Evolutionary conservation across 1,140 invertebrate species (phyloP).

Genomic region (Drosophila truncata): DNA sequence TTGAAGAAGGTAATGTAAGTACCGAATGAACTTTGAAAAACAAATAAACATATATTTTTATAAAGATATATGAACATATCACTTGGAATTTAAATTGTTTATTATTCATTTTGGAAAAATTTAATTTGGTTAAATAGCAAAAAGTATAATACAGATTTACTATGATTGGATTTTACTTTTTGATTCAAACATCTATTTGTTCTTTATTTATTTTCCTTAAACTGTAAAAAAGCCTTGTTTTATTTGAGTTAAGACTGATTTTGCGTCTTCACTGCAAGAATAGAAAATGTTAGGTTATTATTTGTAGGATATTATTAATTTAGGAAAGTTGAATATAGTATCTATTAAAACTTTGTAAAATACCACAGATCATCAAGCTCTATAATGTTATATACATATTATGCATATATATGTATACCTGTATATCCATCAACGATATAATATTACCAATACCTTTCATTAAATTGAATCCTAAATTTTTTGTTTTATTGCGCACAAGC

Average conservation of each 20-base stretch:
- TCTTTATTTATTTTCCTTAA: too few relatives aligned
- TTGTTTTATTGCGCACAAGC: conserved; percentile 39
- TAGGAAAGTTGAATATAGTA: background rate
- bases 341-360: background rate
- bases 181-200: background rate
- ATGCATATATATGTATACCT: conserved; percentile 16
- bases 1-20: background rate
- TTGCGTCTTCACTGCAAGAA: background rate
- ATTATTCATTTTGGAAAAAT: background rate
- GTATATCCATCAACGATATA: background rate
- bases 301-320: background rate
- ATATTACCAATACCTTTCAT: background rate
- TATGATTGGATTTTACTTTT: background rate
- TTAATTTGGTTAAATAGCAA: background rate
- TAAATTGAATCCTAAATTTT: background rate
- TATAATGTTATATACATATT: conserved; percentile 14
- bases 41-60: background rate
- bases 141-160: background rate
- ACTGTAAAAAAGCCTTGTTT: background rate
- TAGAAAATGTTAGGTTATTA: background rate
- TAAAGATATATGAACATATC: background rate
- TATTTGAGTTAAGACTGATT: background rate
- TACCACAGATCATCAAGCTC: conserved; percentile 63
- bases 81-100: background rate
- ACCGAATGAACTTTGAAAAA: background rate